A percentile compares a stretch with the other conserved stretches of the same genome.
phyloP scores from a whole-genome alignment of 2,888 invertebrate genomes.

The Patella caerulea region DNA sequence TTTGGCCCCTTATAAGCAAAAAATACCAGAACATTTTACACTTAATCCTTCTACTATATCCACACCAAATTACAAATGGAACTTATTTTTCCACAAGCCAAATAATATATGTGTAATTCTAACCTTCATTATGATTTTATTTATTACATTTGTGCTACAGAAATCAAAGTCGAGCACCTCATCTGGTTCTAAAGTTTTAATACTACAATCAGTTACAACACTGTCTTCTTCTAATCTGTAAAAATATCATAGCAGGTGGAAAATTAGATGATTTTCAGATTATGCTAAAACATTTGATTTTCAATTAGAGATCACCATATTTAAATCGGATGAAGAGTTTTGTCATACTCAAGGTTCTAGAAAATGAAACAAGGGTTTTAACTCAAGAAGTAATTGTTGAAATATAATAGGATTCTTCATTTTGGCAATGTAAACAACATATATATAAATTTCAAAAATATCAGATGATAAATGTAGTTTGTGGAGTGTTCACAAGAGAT shows the following conservation, averaged over 20 bases:
- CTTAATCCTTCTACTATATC: no score
- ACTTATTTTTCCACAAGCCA: not conserved
- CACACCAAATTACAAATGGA: no score
- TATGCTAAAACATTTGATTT: no score
- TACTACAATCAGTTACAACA: constrained; percentile 87
- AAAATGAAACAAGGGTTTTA: not conserved
- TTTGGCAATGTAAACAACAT: no score
- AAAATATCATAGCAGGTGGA: not conserved
- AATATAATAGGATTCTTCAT: no score
- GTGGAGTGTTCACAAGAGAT: no score
- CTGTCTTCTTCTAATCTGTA: constrained; percentile 79
- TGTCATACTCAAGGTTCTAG: no score
- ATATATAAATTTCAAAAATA: no score
- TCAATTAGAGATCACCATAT: no score
- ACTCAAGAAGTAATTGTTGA: not conserved
- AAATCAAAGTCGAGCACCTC: constrained; percentile 82
- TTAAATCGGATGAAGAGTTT: no score
- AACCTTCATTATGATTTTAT: constrained; percentile 74
- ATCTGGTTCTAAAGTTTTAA: constrained; percentile 85
- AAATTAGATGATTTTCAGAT: no score
- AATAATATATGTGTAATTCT: not conserved
- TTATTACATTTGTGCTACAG: constrained; percentile 72
- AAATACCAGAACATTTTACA: not conserved
- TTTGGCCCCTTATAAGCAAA: not conserved
- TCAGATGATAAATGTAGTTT: no score